These are phyloP conservation scores for Fulmarus glacialis DNA, from an alignment of 2,113 vertebrate genomes.

Conservation along the genomic window DNA sequence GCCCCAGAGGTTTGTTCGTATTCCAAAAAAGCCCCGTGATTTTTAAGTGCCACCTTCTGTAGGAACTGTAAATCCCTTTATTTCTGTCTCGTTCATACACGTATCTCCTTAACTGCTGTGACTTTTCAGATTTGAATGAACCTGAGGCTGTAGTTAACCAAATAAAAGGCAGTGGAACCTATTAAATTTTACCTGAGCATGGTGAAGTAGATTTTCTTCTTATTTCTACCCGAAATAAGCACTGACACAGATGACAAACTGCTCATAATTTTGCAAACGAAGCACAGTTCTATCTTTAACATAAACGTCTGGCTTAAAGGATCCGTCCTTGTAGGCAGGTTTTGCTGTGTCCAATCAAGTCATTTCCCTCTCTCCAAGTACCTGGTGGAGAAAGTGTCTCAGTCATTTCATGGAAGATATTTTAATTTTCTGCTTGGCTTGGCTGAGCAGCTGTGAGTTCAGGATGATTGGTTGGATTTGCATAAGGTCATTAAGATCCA, in stretches of 20 bases:
- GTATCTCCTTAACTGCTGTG: background rate
- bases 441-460: background rate
- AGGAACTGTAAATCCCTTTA: background rate
- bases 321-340: background rate
- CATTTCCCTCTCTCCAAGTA: background rate
- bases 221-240: background rate
- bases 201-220: background rate
- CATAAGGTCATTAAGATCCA: background rate
- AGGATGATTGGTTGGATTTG: background rate
- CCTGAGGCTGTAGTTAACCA: background rate
- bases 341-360: background rate
- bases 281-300: background rate
- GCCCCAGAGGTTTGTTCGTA: background rate
- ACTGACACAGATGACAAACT: background rate
- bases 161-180: background rate
- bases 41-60: background rate
- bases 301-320: background rate
- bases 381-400: background rate
- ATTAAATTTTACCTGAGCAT: background rate
- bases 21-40: background rate
- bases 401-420: background rate
- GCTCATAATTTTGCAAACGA: background rate
- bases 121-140: background rate
- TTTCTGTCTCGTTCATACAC: background rate
- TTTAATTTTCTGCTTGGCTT: slow-evolving; percentile 28